A percentile compares a stretch with the other conserved stretches of the same genome.
phyloP scores from a whole-genome alignment of 1,140 invertebrate genomes.

The Procambarus clarkii region DNA sequence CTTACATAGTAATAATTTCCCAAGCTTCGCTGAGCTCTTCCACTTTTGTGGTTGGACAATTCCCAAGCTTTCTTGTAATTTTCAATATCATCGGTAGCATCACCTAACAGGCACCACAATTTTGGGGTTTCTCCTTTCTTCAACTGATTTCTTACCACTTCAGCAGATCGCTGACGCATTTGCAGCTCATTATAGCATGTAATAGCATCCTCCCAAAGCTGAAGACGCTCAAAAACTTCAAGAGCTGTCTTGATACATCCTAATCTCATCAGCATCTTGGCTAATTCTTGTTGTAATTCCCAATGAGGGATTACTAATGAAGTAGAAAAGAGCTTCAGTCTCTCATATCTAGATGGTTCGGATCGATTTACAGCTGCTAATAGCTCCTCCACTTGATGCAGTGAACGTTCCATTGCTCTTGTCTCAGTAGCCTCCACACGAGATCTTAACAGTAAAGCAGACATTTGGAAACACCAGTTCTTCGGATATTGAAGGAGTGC shows the following conservation, averaged over 20 bases:
- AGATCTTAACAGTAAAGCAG: constrained; percentile 79
- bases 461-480: constrained; percentile 69
- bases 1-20: constrained; percentile 86
- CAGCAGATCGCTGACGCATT: constrained; percentile 88
- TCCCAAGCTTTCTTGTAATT: constrained; percentile 94
- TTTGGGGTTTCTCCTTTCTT: constrained; percentile 88
- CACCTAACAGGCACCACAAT: constrained; percentile 92
- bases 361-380: constrained; percentile 79
- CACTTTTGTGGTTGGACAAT: constrained; percentile 87
- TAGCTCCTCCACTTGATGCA: constrained; percentile 89
- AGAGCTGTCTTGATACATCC: constrained; percentile 90
- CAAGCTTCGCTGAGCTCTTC: constrained; percentile 88
- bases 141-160: constrained; percentile 89
- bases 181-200: constrained; percentile 90
- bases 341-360: constrained; percentile 76
- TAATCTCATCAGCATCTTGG: constrained; percentile 86
- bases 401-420: constrained; percentile 88
- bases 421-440: constrained; percentile 81
- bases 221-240: constrained; percentile 87
- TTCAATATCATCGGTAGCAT: constrained; percentile 82
- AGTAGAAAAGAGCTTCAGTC: constrained; percentile 78
- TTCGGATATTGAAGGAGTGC: constrained; percentile 77
- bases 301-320: constrained; percentile 82
- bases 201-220: constrained; percentile 96
- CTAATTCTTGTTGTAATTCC: constrained; percentile 83